phyloP scores from a whole-genome alignment of 2,797 vertebrate species.

The Otus scops region DNA sequence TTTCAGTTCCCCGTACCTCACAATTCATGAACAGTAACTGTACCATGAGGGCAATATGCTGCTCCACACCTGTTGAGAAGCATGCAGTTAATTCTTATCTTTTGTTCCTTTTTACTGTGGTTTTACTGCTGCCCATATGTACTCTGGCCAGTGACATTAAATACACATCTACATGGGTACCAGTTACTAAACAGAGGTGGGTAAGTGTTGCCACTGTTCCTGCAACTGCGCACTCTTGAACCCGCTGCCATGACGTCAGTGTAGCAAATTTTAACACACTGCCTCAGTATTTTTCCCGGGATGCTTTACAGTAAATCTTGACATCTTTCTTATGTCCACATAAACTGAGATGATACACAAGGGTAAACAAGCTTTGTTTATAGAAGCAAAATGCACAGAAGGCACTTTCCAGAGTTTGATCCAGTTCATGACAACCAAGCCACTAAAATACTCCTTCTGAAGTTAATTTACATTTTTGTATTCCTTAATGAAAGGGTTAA shows the following conservation, averaged over 20 bases:
- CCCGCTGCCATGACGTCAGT: background rate
- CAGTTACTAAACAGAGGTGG: background rate
- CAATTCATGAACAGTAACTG: background rate
- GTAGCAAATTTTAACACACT: background rate
- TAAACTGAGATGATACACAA: background rate
- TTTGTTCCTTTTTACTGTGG: background rate
- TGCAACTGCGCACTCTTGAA: background rate
- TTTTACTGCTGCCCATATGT: background rate
- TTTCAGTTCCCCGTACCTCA: background rate
- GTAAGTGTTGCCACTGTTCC: background rate
- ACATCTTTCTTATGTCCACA: background rate
- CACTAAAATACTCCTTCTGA: background rate
- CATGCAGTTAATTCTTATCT: background rate
- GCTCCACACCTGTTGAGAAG: background rate
- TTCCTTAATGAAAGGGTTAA: background rate
- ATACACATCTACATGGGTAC: background rate
- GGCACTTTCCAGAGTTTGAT: conserved; percentile 34
- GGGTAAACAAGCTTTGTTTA: background rate
- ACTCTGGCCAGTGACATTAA: background rate
- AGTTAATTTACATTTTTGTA: background rate
- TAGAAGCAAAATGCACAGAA: conserved; percentile 19
- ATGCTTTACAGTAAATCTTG: background rate
- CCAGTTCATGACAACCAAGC: background rate
- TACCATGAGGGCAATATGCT: background rate
- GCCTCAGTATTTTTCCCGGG: background rate